phyloP scores from a whole-genome alignment of 2,797 vertebrate species.

The Sandelia bainsii region DNA sequence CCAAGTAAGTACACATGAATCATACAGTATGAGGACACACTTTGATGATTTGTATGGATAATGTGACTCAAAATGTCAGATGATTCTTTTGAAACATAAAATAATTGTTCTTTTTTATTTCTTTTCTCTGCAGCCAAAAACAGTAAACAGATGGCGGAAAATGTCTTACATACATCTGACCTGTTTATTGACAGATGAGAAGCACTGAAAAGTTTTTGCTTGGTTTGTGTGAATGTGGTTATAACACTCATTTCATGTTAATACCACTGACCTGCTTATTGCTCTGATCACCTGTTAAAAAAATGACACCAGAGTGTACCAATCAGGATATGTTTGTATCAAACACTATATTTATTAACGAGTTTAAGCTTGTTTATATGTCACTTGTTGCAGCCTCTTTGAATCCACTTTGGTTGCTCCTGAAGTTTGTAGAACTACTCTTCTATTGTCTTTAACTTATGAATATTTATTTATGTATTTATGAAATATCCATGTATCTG shows the following conservation, averaged over 20 bases:
- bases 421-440: not conserved
- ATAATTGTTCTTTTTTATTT: conserved; percentile 22
- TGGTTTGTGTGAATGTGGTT: not conserved
- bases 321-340: conserved; percentile 66
- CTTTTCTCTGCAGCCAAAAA: conserved; percentile 48
- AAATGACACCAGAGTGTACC: conserved; percentile 3
- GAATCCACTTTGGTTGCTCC: not conserved
- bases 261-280: not conserved
- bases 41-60: not conserved
- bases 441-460: conserved; percentile 5
- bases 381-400: not conserved
- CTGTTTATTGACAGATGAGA: conserved; percentile 8
- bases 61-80: not conserved
- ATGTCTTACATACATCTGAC: not conserved
- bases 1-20: conserved; percentile 56
- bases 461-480: conserved; percentile 67
- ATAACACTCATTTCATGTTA: not conserved
- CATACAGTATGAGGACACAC: not conserved
- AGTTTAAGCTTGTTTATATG: conserved; percentile 15
- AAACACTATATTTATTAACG: conserved; percentile 55
- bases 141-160: conserved; percentile 30
- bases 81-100: conserved; percentile 2
- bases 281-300: conserved; percentile 13
- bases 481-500: conserved; percentile 27
- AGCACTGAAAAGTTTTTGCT: conserved; percentile 12